phyloP scores from a whole-genome alignment of 2,797 vertebrate species.

The Apogon hyalosoma region DNA sequence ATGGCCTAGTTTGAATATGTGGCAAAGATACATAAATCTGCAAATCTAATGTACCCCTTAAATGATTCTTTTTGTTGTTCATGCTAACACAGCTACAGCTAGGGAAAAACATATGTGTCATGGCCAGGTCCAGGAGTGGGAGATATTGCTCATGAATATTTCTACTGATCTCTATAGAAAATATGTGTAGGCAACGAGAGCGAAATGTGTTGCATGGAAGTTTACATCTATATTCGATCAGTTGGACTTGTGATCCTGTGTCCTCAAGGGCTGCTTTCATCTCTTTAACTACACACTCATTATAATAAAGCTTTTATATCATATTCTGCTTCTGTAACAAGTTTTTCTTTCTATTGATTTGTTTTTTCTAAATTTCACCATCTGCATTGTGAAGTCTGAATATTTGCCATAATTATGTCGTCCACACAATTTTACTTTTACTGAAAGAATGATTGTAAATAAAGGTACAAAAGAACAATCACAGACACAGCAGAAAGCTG shows the following conservation, averaged over 20 bases:
- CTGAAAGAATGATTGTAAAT: slow-evolving; percentile 19
- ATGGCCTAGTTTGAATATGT: slow-evolving; percentile 23
- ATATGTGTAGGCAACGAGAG: background rate
- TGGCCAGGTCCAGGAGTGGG: background rate
- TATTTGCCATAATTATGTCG: no score
- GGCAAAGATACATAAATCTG: slow-evolving; percentile 3
- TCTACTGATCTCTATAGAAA: slow-evolving; percentile 6
- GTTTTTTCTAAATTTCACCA: slow-evolving; percentile 3
- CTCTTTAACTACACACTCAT: background rate
- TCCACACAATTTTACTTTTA: slow-evolving; percentile 10
- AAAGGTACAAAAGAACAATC: slow-evolving; percentile 22
- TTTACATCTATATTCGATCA: slow-evolving; percentile 1
- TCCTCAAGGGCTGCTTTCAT: slow-evolving; percentile 7
- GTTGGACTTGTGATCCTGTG: background rate
- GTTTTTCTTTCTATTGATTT: background rate
- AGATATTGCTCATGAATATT: slow-evolving; percentile 5
- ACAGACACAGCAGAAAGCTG: slow-evolving; percentile 25
- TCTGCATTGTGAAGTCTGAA: no score
- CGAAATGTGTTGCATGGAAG: background rate
- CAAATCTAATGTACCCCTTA: slow-evolving; percentile 13
- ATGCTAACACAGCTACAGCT: slow-evolving; percentile 7
- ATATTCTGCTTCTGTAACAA: background rate
- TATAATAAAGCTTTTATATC: background rate
- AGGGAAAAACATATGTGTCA: background rate
- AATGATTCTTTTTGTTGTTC: slow-evolving; percentile 29